These are phyloP conservation scores for Cynaeus angustus DNA, from an alignment of 2,888 invertebrate species.

Conservation along the genomic window DNA sequence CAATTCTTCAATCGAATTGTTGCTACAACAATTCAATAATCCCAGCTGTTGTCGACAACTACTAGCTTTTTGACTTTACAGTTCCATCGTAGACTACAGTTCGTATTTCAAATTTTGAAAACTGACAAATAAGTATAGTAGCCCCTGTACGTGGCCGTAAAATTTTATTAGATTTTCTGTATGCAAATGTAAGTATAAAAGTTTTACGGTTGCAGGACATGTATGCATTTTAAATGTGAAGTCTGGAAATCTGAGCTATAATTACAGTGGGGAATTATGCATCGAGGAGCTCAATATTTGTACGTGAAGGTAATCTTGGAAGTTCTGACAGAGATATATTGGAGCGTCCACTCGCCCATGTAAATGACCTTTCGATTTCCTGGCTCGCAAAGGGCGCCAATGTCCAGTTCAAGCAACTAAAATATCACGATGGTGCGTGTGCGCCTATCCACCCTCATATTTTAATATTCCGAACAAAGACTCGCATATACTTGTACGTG, in stretches of 20 bases:
- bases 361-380: conserved; percentile 63
- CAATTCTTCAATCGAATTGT: conserved; percentile 11
- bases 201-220: too few relatives aligned
- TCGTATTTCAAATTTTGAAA: too few relatives aligned
- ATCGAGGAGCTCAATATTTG: conserved; percentile 47
- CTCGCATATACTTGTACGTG: conserved; percentile 36
- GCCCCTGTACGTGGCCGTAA: too few relatives aligned
- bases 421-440: conserved; percentile 28
- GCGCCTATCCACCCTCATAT: conserved; percentile 1
- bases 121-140: too few relatives aligned
- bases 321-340: conserved; percentile 61
- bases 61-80: too few relatives aligned
- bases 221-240: too few relatives aligned
- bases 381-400: conserved; percentile 41
- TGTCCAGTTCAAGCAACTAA: conserved; percentile 36
- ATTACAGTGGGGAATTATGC: not conserved
- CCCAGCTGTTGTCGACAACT: not conserved
- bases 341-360: conserved; percentile 59
- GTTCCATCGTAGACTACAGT: too few relatives aligned
- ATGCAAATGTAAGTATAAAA: too few relatives aligned
- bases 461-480: conserved; percentile 39
- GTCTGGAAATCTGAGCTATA: too few relatives aligned
- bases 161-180: too few relatives aligned
- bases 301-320: conserved; percentile 58
- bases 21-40: not conserved